These are phyloP conservation scores for Rallus limicola DNA, from an alignment of 2,113 vertebrate species.

Conservation along the genomic window DNA sequence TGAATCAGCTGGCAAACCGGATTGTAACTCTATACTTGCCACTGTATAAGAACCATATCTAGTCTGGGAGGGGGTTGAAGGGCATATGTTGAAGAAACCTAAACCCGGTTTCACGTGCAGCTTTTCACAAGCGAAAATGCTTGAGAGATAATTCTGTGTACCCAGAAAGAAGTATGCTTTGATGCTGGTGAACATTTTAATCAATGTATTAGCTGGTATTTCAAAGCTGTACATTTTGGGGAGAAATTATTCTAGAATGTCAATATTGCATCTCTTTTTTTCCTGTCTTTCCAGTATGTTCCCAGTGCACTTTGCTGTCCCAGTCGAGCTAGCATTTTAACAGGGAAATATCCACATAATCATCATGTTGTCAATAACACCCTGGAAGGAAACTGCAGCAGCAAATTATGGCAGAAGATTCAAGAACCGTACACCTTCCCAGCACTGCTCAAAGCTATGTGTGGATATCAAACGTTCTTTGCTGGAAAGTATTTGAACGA, in stretches of 20 bases:
- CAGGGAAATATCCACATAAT: conserved; percentile 96
- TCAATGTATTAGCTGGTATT: background rate
- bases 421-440: conserved; percentile 90
- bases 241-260: background rate
- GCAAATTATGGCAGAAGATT: conserved; percentile 93
- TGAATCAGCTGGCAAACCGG: background rate
- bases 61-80: background rate
- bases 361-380: conserved; percentile 98
- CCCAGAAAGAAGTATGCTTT: background rate
- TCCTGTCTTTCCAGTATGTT: conserved; percentile 83
- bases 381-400: conserved; percentile 96
- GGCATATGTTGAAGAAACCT: background rate
- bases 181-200: background rate
- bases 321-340: conserved; percentile 95
- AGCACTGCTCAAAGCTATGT: conserved; percentile 79
- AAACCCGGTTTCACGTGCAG: background rate
- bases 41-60: fast-evolving
- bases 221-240: background rate
- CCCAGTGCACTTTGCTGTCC: conserved; percentile 97
- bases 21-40: background rate
- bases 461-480: conserved; percentile 94
- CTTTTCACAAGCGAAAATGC: background rate
- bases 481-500: conserved; percentile 98
- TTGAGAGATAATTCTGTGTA: background rate
- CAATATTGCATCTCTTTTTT: background rate